phyloP scores from a whole-genome alignment of 2,113 vertebrate species.

The Crocuta crocuta region DNA sequence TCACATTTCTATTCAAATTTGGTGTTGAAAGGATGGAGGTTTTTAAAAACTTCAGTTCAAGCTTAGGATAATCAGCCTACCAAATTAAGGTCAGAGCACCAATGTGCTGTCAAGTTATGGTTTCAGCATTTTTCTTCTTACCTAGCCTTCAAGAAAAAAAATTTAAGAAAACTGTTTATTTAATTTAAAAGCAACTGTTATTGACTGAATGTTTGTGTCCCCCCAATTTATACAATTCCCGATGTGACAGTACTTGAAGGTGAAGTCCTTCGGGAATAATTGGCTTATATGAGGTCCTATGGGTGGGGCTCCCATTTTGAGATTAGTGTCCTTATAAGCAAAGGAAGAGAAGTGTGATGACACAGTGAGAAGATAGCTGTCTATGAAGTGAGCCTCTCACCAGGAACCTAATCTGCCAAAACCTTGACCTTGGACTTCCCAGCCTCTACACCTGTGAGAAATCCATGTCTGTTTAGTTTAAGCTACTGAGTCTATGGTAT shows the following conservation, averaged over 20 bases:
- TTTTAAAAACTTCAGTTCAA: not conserved
- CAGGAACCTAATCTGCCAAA: not conserved
- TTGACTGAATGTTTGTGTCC: not conserved
- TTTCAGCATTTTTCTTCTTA: conserved; percentile 52
- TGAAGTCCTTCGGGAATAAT: not conserved
- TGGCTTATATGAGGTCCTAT: not conserved
- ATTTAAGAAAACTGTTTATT: not conserved
- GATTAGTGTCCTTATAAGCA: not conserved
- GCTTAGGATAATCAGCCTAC: not conserved
- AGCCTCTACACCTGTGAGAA: not conserved
- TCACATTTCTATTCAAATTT: not conserved
- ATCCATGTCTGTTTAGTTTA: not conserved
- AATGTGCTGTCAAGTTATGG: not conserved
- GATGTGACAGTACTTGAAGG: not conserved
- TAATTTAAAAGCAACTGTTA: conserved; percentile 11
- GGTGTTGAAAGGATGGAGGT: not conserved
- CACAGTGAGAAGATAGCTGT: not conserved
- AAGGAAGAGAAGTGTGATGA: not conserved
- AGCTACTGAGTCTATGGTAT: not conserved
- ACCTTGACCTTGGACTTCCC: not conserved
- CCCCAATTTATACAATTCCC: not conserved
- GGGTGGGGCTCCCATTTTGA: not conserved
- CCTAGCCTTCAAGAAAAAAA: not conserved
- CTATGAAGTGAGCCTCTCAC: not conserved
- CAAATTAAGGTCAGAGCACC: not conserved